Percentiles rank a stretch among this genome's conserved stretches.
These are phyloP conservation scores for Sebastes kiyomatsui DNA, from an alignment of 2,797 vertebrate species.

Conservation along the genomic window DNA sequence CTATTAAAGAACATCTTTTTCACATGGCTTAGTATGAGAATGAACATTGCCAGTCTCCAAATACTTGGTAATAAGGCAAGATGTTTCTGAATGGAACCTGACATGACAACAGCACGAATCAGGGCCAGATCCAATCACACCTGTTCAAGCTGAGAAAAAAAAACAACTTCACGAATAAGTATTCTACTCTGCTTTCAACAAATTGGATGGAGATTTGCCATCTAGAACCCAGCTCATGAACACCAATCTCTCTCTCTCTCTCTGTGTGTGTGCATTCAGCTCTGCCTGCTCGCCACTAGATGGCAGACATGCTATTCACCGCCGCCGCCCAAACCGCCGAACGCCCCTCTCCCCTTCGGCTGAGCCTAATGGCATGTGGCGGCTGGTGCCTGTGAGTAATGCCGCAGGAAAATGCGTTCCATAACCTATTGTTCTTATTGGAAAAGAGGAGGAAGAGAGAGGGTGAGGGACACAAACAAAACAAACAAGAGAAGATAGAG, in stretches of 20 bases:
- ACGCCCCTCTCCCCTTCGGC: constrained; percentile 20
- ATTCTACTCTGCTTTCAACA: constrained; percentile 33
- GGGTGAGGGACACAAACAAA: constrained; percentile 63
- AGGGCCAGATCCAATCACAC: constrained; percentile 32
- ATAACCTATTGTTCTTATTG: constrained; percentile 84
- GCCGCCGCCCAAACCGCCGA: neutral
- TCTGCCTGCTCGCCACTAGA: constrained; percentile 64
- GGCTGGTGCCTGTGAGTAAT: constrained; percentile 81
- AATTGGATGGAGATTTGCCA: constrained; percentile 57
- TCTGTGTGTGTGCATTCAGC: neutral
- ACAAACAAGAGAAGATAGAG: constrained; percentile 50
- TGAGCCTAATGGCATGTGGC: constrained; percentile 81
- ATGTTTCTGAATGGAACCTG: constrained; percentile 9
- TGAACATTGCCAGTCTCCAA: neutral
- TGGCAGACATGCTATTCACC: constrained; percentile 75
- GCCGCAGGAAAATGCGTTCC: constrained; percentile 79
- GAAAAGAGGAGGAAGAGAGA: constrained; percentile 61
- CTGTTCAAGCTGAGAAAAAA: constrained; percentile 6
- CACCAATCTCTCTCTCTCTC: neutral
- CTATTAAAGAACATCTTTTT: neutral
- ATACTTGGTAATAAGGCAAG: neutral
- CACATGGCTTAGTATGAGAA: neutral
- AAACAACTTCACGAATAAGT: constrained; percentile 10
- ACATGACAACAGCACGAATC: constrained; percentile 17
- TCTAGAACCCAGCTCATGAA: constrained; percentile 46